Base-by-base conservation (phyloP, 2,888 invertebrate species). In the Heliconius cydno region DNA sequence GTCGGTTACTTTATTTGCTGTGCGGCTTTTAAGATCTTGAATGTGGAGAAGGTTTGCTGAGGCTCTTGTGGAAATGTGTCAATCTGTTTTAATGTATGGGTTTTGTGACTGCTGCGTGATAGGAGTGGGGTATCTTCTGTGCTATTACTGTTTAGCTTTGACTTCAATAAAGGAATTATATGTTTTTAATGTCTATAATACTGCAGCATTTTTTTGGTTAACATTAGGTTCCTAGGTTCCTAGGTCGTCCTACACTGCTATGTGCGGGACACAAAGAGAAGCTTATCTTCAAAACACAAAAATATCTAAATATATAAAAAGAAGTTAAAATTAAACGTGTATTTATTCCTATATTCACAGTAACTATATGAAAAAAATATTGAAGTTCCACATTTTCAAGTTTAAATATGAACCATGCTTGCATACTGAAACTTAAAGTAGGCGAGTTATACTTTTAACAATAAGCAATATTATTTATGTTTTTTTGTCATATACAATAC, bases 1-100 rank as follows among this genome's bases (percentile, higher is more conserved):
- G 84, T 83, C 85, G 87, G 73, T 73, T 73, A 73, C 73, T 34
- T 73, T 73, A 73, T 73, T 73, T 73, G 57, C 57, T 34, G n/a
- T 73, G 57, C 72, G 57, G 72, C 72, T 73, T 73, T 73, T 73
- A 73, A 73, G 73, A 57, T 73, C 73, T 73, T 30, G 73, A 72
- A 41, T 52, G 12, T 72, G 2, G 52, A 57, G 57, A 34, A 57
- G 34, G 57, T 60, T 73, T 34, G 30, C 30, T n/a, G 72, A 72
- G 72, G 68, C 15, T 60, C 57, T 73, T 60, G 34, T 60, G 57
- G 34, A 73, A 73, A 60, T 73, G 34, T 73, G 73, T 73, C 73
- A 73, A 15, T 73, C 57, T 73, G 73, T 60, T 73, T 73, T 73
- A 72, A 72, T 52, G 52, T 72, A 52, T 72, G 57, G n/a, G 34